phyloP scores from a whole-genome alignment of 2,797 vertebrate genomes.

The Sphaeramia orbicularis region DNA sequence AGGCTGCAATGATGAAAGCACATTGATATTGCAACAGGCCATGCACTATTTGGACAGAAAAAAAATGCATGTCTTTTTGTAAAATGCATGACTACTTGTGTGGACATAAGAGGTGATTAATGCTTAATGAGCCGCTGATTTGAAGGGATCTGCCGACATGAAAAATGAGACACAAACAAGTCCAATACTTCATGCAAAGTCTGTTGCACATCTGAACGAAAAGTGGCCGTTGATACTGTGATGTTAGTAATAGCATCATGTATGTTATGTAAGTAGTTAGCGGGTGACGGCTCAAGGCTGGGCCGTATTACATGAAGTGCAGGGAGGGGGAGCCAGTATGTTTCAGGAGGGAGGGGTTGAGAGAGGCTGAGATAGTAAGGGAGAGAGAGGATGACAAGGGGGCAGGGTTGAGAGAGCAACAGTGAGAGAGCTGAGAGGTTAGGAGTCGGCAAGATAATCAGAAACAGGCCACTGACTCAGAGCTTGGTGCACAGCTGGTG shows the following conservation, averaged over 20 bases:
- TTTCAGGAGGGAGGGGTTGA: conserved; percentile 26
- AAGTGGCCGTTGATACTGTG: conserved; percentile 37
- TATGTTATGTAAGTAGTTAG: conserved; percentile 74
- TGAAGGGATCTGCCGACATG: conserved; percentile 12
- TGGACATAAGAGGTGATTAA: not conserved
- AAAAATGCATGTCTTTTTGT: not conserved
- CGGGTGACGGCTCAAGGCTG: conserved; percentile 72
- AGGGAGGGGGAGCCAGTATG: conserved; percentile 21
- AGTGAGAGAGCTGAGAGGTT: conserved; percentile 43
- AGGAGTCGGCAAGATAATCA: conserved; percentile 62
- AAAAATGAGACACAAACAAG: not conserved
- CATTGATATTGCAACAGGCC: conserved; percentile 10
- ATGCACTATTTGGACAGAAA: not conserved
- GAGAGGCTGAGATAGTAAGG: conserved; percentile 31
- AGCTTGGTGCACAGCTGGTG: conserved; percentile 68
- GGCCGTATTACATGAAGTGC: conserved; percentile 52
- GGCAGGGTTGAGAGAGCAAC: conserved; percentile 43
- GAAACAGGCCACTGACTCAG: conserved; percentile 56
- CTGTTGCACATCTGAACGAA: conserved; percentile 13
- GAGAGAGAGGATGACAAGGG: conserved; percentile 21
- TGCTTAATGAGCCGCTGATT: conserved; percentile 1
- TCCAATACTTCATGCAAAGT: not conserved
- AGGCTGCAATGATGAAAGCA: conserved; percentile 8
- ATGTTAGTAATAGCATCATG: conserved; percentile 53
- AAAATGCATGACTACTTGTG: conserved; percentile 10